phyloP scores from a whole-genome alignment of 2,797 vertebrate species.

The Acanthis flammea region DNA sequence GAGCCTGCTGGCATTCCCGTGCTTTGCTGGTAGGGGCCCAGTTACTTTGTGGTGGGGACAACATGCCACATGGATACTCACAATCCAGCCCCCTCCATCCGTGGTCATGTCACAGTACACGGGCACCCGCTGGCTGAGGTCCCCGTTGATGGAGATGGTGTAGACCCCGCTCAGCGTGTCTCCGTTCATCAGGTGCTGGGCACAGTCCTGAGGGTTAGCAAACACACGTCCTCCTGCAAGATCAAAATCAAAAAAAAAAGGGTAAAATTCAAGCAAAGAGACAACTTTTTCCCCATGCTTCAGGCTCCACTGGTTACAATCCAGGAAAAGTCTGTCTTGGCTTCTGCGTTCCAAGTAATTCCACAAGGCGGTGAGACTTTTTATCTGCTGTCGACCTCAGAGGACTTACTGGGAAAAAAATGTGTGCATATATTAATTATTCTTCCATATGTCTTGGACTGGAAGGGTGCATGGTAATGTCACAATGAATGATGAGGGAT shows the following conservation, averaged over 20 bases:
- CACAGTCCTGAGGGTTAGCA: slow-evolving; percentile 93
- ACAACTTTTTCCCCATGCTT: background rate
- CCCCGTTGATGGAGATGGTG: slow-evolving; percentile 91
- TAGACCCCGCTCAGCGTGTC: slow-evolving; percentile 90
- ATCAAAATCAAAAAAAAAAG: background rate
- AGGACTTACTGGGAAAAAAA: background rate
- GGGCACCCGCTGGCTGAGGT: slow-evolving; percentile 87
- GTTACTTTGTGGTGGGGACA: background rate
- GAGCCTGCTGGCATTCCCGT: background rate
- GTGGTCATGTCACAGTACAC: slow-evolving; percentile 98
- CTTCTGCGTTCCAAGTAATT: background rate
- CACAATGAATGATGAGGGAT: background rate
- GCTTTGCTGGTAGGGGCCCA: background rate
- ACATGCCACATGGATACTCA: slow-evolving; percentile 66
- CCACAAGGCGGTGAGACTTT: accelerated
- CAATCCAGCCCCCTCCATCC: slow-evolving; percentile 94
- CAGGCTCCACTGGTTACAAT: background rate
- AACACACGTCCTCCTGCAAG: slow-evolving; percentile 89
- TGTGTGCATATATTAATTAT: background rate
- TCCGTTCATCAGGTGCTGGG: slow-evolving; percentile 94
- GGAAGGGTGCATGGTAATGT: background rate
- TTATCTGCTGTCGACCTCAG: background rate
- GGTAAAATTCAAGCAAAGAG: background rate
- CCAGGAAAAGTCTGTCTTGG: background rate
- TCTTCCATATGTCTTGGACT: background rate